Evolutionary conservation across 2,888 invertebrate genomes (phyloP).

Genomic region (Slavum lentiscoides): DNA sequence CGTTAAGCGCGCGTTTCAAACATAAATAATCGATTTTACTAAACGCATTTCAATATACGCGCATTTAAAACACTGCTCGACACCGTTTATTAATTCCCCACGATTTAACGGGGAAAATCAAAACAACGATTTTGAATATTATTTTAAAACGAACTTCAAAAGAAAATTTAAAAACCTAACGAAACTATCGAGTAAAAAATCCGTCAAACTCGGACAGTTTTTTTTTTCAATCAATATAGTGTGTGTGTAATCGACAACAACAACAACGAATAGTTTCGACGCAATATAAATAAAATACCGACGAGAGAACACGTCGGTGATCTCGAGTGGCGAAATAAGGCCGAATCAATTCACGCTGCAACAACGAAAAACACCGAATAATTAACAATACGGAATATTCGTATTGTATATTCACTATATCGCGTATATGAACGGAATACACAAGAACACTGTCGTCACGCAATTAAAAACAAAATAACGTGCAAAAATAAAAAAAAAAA

Average conservation of each 20-base stretch:
- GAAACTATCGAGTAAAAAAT: too few relatives aligned
- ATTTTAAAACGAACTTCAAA: too few relatives aligned
- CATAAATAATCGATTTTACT: too few relatives aligned
- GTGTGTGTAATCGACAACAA: background rate
- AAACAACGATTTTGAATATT: too few relatives aligned
- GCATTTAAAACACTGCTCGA: too few relatives aligned
- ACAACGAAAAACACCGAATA: background rate
- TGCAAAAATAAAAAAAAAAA: conserved; percentile 18
- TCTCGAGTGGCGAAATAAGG: conserved; percentile 36
- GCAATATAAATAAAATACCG: conserved; percentile 4
- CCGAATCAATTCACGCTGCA: conserved; percentile 32
- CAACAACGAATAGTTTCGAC: background rate
- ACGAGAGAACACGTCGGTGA: background rate
- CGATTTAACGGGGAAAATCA: too few relatives aligned
- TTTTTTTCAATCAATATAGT: too few relatives aligned
- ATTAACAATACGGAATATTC: background rate
- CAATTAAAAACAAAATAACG: conserved; percentile 16
- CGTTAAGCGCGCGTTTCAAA: too few relatives aligned
- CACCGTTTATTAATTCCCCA: too few relatives aligned
- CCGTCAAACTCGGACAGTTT: too few relatives aligned
- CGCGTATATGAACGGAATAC: background rate
- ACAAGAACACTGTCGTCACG: background rate
- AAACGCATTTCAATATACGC: too few relatives aligned
- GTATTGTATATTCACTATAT: background rate
- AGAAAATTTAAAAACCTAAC: background rate